Conservation (phyloP, 1,140 invertebrate species). For the Lutraria rhynchaena region DNA sequence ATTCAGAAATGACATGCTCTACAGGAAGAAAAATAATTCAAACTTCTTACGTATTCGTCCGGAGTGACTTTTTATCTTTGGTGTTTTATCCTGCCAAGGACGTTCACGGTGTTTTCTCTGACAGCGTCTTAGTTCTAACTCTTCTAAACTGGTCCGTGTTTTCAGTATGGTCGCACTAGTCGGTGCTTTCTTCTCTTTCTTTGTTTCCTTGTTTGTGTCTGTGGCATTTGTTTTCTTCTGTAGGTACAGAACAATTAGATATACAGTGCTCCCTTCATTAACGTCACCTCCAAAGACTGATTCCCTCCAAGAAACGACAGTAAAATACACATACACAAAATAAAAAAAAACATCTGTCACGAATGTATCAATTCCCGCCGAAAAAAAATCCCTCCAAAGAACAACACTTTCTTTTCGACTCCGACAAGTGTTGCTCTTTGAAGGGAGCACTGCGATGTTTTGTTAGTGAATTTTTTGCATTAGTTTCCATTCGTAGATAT, state of each 20-base stretch:
- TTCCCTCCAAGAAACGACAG: too few species aligned
- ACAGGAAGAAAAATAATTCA: too few species aligned
- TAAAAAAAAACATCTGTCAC: too few species aligned
- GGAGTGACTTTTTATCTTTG: slow-evolving; percentile 5
- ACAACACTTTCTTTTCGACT: too few species aligned
- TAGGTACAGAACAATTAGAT: neutral
- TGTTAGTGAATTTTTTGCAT: neutral
- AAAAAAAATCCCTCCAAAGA: too few species aligned
- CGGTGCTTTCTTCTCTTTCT: neutral
- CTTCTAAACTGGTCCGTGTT: slow-evolving; percentile 15
- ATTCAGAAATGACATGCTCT: too few species aligned
- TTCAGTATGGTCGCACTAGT: neutral
- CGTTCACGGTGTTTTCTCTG: neutral
- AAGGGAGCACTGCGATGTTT: neutral
- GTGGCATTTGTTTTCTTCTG: neutral
- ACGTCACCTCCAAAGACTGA: too few species aligned
- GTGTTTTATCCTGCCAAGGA: slow-evolving; percentile 39
- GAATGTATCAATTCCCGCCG: too few species aligned
- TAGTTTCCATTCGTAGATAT: neutral
- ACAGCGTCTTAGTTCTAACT: slow-evolving; percentile 8
- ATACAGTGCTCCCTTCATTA: neutral
- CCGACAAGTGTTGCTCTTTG: too few species aligned
- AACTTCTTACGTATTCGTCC: slow-evolving; percentile 12
- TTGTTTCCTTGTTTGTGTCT: neutral
- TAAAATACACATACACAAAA: too few species aligned